These are phyloP conservation scores for Blastomussa wellsi DNA, from an alignment of 92 coral and sea anemone genomes.

Conservation along the genomic window DNA sequence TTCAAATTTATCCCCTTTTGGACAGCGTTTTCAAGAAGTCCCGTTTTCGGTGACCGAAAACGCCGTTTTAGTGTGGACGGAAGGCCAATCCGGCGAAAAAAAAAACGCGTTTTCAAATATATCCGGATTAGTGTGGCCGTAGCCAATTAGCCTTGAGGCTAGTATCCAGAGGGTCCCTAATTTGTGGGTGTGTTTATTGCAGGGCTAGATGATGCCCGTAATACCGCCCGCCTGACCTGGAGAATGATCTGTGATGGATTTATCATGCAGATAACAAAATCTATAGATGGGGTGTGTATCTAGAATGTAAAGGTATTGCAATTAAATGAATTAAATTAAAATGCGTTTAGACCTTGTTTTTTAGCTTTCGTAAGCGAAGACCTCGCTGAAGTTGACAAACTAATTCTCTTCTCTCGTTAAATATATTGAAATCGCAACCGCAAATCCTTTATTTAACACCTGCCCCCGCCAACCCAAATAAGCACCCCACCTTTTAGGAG, in stretches of 20 bases:
- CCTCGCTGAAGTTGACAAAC: not conserved
- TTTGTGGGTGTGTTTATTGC: not conserved
- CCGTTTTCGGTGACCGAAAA: too few species aligned
- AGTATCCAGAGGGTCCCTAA: too few species aligned
- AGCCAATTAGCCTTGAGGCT: not conserved
- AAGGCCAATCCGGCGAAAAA: too few species aligned
- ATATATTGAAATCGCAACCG: not conserved
- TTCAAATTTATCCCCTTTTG: too few species aligned
- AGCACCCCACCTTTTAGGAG: too few species aligned
- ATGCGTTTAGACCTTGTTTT: not conserved
- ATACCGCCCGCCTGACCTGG: conserved; percentile 80
- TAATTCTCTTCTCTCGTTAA: not conserved
- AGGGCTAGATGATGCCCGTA: conserved; percentile 90
- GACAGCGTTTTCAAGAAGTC: too few species aligned
- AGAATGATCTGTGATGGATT: conserved; percentile 85
- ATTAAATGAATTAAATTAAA: not conserved
- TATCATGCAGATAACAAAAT: conserved; percentile 74
- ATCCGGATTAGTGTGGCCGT: too few species aligned
- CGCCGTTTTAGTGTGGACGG: too few species aligned
- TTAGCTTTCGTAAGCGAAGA: not conserved
- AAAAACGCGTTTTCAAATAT: too few species aligned
- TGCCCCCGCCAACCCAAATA: too few species aligned
- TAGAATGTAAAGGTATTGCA: conserved; percentile 7
- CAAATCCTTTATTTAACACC: too few species aligned
- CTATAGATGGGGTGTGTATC: conserved; percentile 85